Conservation (phyloP, 2,888 invertebrate genomes). For the Aporophyla nigra region DNA sequence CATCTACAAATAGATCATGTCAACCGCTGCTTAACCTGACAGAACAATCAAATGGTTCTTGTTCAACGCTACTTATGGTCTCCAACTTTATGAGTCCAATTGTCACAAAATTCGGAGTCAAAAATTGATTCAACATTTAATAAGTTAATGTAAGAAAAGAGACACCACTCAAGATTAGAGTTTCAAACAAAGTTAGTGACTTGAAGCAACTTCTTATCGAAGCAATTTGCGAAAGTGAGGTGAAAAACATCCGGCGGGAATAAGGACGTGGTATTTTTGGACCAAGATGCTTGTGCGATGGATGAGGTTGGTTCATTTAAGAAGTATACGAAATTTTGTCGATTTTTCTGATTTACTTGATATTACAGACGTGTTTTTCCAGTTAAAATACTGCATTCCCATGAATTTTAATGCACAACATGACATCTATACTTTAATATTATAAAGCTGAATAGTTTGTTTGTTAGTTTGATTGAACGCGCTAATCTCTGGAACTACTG, state of each 20-base stretch:
- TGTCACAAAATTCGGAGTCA: slow-evolving; percentile 55
- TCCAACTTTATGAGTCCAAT: slow-evolving; percentile 37
- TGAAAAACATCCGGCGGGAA: slow-evolving; percentile 72
- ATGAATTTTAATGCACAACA: no score
- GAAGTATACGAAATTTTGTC: neutral
- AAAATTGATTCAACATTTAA: slow-evolving; percentile 69
- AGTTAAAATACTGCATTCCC: no score
- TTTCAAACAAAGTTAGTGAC: slow-evolving; percentile 74
- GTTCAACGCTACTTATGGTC: neutral
- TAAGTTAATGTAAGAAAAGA: slow-evolving; percentile 63
- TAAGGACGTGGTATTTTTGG: slow-evolving; percentile 41
- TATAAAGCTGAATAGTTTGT: no score
- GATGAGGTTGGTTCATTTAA: slow-evolving; percentile 17
- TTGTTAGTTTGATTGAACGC: no score
- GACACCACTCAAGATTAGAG: slow-evolving; percentile 72
- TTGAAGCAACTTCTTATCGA: slow-evolving; percentile 76
- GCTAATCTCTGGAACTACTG: no score
- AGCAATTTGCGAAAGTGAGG: slow-evolving; percentile 74
- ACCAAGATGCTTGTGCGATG: slow-evolving; percentile 43
- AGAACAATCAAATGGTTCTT: neutral
- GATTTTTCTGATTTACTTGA: no score
- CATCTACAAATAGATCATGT: no score
- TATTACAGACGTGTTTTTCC: no score
- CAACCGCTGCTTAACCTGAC: neutral
- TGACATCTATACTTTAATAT: no score